Evolutionary conservation across 2,888 invertebrate genomes (phyloP).

Genomic region (Auanema freiburgensis): DNA sequence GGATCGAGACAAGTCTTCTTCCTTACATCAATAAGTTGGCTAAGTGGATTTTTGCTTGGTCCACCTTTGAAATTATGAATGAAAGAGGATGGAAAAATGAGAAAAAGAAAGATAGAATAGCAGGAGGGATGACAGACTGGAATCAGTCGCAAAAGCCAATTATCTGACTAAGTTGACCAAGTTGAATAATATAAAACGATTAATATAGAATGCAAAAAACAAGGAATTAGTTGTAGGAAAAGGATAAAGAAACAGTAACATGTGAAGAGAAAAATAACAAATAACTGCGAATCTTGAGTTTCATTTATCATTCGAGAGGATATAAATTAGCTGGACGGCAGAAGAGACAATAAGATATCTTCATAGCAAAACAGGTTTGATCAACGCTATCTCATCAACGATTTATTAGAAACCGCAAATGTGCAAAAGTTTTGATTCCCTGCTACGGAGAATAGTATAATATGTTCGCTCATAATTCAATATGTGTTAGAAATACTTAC

Average conservation of each 20-base stretch:
- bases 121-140: neutral
- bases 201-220: neutral
- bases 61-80: neutral
- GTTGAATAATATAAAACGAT: too few relatives aligned
- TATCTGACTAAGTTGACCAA: too few relatives aligned
- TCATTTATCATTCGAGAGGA: neutral
- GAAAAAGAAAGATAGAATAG: slow-evolving; percentile 4
- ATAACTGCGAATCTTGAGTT: neutral
- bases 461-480: too few relatives aligned
- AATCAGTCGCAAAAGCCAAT: too few relatives aligned
- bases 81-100: neutral
- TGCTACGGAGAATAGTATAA: too few relatives aligned
- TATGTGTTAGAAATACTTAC: too few relatives aligned
- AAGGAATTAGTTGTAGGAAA: neutral
- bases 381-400: neutral
- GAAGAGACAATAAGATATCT: neutral
- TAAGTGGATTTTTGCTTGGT: neutral
- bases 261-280: neutral
- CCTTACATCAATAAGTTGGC: slow-evolving; percentile 2
- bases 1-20: neutral
- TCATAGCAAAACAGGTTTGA: neutral
- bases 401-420: neutral
- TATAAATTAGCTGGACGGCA: neutral
- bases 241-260: neutral
- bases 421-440: neutral